phyloP scores from a whole-genome alignment of 2,113 vertebrate species.

The Microcebus lehilahytsara region DNA sequence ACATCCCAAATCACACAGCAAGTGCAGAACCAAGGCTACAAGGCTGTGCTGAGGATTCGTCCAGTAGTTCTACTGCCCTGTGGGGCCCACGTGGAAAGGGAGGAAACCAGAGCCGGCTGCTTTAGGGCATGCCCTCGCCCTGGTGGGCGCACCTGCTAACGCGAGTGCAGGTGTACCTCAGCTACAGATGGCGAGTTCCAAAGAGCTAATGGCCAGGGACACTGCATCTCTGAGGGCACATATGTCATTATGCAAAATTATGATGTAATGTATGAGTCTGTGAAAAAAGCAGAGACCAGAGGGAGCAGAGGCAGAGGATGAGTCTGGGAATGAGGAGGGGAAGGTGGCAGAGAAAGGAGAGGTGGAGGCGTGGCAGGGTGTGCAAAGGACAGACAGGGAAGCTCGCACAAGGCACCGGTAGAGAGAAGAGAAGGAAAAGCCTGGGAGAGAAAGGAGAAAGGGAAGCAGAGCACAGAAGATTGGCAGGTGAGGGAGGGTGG shows the following conservation, averaged over 20 bases:
- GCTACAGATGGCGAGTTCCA: background rate
- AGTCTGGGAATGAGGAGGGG: background rate
- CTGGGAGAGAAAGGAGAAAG: background rate
- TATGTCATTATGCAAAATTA: background rate
- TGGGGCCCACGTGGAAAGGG: background rate
- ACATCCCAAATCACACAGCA: background rate
- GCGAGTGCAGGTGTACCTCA: background rate
- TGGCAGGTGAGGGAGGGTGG: fast-evolving
- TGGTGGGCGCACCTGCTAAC: background rate
- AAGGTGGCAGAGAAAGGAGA: background rate
- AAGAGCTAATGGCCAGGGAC: background rate
- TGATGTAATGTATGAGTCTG: background rate
- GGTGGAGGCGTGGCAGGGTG: fast-evolving
- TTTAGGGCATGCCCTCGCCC: background rate
- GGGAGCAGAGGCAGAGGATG: background rate
- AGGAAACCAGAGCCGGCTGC: background rate
- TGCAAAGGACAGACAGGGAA: background rate
- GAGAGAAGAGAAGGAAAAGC: background rate
- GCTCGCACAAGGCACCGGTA: background rate
- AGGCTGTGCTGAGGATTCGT: background rate
- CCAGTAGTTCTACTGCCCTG: background rate
- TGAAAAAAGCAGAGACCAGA: background rate
- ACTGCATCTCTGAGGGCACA: background rate
- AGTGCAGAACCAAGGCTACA: background rate
- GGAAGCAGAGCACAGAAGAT: background rate